Evolutionary conservation across 2,113 vertebrate species (phyloP).

Genomic region (Pycnonotus jocosus): DNA sequence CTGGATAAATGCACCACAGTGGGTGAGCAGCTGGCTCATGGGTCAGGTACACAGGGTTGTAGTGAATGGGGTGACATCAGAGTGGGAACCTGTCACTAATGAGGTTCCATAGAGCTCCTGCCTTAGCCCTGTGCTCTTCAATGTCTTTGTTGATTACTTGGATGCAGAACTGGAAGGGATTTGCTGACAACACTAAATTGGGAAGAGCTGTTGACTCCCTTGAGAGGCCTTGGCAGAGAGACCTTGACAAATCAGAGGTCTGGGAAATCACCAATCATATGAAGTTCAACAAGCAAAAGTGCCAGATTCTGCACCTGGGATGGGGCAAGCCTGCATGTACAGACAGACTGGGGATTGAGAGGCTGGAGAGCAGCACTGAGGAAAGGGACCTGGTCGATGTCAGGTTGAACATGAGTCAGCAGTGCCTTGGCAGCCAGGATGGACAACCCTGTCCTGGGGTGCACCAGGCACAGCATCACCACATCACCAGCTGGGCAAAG

Average conservation of each 20-base stretch:
- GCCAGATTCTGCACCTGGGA: not conserved
- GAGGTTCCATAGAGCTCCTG: not conserved
- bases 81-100: not conserved
- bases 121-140: not conserved
- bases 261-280: not conserved
- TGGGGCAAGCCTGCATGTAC: not conserved
- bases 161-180: not conserved
- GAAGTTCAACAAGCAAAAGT: fast-evolving
- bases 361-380: not conserved
- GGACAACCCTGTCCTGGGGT: fast-evolving
- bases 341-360: not conserved
- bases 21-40: not conserved
- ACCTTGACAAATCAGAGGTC: not conserved
- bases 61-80: not conserved
- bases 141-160: not conserved
- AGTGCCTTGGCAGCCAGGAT: not conserved
- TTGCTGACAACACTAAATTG: not conserved
- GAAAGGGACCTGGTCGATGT: fast-evolving
- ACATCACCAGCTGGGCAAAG: fast-evolving
- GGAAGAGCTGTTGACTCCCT: not conserved
- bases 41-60: not conserved
- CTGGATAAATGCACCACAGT: not conserved
- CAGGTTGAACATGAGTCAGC: fast-evolving
- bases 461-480: not conserved
- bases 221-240: not conserved